Evolutionary conservation across 2,113 vertebrate genomes (phyloP), one percentile per base, ranked within the genome.

Genomic region (Orycteropus afer): DNA sequence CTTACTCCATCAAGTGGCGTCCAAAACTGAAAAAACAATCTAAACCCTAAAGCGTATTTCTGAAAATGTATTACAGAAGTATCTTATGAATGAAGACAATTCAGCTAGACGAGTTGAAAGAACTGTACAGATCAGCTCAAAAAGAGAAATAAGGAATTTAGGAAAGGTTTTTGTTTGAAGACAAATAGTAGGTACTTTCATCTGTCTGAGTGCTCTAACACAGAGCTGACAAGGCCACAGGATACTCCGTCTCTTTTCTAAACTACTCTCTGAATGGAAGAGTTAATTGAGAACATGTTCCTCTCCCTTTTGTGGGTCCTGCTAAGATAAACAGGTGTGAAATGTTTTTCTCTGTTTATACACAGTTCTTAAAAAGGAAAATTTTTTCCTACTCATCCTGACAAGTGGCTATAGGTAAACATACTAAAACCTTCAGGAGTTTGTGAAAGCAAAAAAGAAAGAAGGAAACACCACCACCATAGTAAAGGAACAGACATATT

Each of bases 321-420:
- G 94, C 91, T 98, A 98, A 98, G 69, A 98, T 98, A 98, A 98
- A 98, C 97, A 98, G 92, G 94, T 96, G 92, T 87, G 86, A 94
- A 95, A 94, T 90, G 79, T 91, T 97, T 98, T 97, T 83, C 90
- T 94, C 82, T 97, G 96, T 98, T 97, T 98, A 97, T 89, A 97
- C 1, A 91, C 63, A 42, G 57, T 93, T 94, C 97, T 98, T 98
- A 95, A 97, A 98, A 98, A 96, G 96, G 96, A 98, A 98, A 97
- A 81, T 91, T 96, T 96, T 86, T 88, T 91, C 81, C 87, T 96
- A 86, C 95, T 97, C 96, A 98, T 95, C 95, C 96, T 89, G 96
- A 40, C 77, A 96, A 97, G 92, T 86, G 86, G 90, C 78, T 97
- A 82, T 92, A 97, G 95, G 91, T 97, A 97, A 97, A 97, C 11